Evolutionary conservation across 1,140 invertebrate species (phyloP), one percentile per base, ranked within the genome.

Genomic region (Littorina saxatilis): DNA sequence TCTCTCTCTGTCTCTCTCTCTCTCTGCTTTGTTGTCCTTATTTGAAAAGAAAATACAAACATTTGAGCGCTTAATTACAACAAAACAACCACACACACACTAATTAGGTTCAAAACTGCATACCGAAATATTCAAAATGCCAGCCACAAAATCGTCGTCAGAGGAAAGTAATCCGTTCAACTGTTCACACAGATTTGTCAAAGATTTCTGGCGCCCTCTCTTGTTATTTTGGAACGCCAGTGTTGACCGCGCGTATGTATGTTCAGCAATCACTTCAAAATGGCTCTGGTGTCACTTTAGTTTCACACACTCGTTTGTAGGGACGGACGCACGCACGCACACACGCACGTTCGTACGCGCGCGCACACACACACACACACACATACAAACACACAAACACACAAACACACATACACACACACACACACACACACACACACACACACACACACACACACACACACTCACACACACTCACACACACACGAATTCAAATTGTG

Each of bases 381-480:
- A 35, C 32, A 11, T 35, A 37, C 68, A 72, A 0, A 40, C 32
- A 72, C 68, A 72, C 32, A 40, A 27, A 72, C 68, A 72, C 68
- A 40, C 32, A 72, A 0, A 72, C 68, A 72, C 32, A 72, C 9
- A 72, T 1, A 72, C 68, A 72, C 68, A 37, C 68, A 72, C 68
- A 37, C 39, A 11, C 32, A 43, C 32, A 35, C 32, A 72, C 68
- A 37, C 66, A 39, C 66, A 23, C 66, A 70, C 66, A 32, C 66
- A 70, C 66, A 32, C 66, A 70, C 66, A 32, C 66, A 70, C 66
- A 32, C 66, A 70, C 66, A 32, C 66, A 70, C 66, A 32, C 66
- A 70, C 66, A 32, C 66, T 32, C 29, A 32, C 66, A 70, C 66
- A 32, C 66, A 70, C 3, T 9, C 66, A 39, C 66, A 20, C 37